Evolutionary conservation across 2,113 vertebrate genomes (phyloP), one percentile per base, ranked within the genome.

Genomic region (Parotia lawesii): DNA sequence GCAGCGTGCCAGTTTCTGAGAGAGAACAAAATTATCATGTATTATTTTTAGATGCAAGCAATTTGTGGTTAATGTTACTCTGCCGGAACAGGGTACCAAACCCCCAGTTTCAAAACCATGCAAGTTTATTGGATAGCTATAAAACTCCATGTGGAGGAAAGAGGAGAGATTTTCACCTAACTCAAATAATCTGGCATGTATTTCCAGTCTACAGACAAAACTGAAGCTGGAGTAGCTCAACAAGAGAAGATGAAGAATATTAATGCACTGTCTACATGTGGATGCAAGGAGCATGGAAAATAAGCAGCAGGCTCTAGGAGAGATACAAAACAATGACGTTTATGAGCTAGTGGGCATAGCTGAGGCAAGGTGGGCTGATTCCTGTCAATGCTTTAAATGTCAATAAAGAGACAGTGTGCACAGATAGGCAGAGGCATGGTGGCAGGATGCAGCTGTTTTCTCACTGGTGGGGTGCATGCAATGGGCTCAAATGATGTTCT

Each of bases 31-130:
- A 94, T 92, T 89, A 40, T 77, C 45, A 18, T 56, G 33, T 47
- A 58, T 91, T 94, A 93, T 95, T 95, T 96, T 95, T 89, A 89
- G 84, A 79, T 93, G 50, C 15, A 70, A 85, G 67, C 64, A 85
- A 77, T 89, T 94, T 90, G 51, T 85, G 69, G 85, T 76, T 83
- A 77, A 77, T 38, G 27, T 61, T 85, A 69, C 42, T 76, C 42
- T 79, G 72, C 82, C 61, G 80, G 89, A 94, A 51, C 40, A 61
- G 51, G 53, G 72, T 65, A 90, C 51, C 72, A 88, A 88, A 60
- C 18, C 53, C 79, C 37, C 7, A 1, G 25, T 74, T 95, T 89
- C 65, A 75, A 87, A 90, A 78, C n/a, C n/a, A 53, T 61, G 20
- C 28, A 38, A 47, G 44, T 81, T 93, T 86, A 60, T 61, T 64